A percentile compares a stretch with the other conserved stretches of the same genome.
Evolutionary conservation across 1,140 invertebrate genomes (phyloP).

Genomic region (Notospermus geniculatus): DNA sequence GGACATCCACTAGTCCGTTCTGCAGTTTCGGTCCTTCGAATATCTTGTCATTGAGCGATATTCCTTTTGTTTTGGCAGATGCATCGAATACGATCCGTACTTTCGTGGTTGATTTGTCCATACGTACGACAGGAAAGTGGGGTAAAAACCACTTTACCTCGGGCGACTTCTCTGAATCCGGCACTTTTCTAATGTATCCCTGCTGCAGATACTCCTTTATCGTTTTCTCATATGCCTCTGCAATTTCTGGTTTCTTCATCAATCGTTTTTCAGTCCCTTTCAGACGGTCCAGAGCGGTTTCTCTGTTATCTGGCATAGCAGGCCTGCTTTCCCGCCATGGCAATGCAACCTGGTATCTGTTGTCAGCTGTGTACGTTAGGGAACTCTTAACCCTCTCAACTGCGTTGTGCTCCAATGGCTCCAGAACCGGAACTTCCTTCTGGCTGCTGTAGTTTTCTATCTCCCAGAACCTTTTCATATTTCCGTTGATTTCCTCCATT

Average conservation of each 20-base stretch:
- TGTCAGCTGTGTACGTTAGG: background rate
- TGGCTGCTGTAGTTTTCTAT: background rate
- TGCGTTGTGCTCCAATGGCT: too few relatives aligned
- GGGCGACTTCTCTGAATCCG: background rate
- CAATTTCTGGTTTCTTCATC: slow-evolving; percentile 4
- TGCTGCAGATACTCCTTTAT: slow-evolving; percentile 20
- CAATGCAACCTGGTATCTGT: slow-evolving; percentile 19
- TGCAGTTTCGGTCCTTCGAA: slow-evolving; percentile 49
- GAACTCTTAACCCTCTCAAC: background rate
- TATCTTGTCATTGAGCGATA: slow-evolving; percentile 20
- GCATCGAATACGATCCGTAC: slow-evolving; percentile 26
- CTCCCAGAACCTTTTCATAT: background rate
- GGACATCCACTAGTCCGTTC: slow-evolving; percentile 28
- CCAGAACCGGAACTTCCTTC: too few relatives aligned
- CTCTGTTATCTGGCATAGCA: slow-evolving; percentile 20
- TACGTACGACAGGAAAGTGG: slow-evolving; percentile 20
- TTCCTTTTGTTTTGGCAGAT: slow-evolving; percentile 16
- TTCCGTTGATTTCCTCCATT: background rate
- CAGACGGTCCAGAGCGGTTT: slow-evolving; percentile 14
- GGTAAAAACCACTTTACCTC: slow-evolving; percentile 21
- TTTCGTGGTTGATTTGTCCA: slow-evolving; percentile 20
- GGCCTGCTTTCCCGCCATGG: slow-evolving; percentile 19
- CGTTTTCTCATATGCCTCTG: slow-evolving; percentile 12
- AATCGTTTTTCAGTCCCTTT: slow-evolving; percentile 21
- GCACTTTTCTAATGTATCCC: slow-evolving; percentile 22